Conservation (phyloP, 2,888 invertebrate species). For the Pyralis farinalis region DNA sequence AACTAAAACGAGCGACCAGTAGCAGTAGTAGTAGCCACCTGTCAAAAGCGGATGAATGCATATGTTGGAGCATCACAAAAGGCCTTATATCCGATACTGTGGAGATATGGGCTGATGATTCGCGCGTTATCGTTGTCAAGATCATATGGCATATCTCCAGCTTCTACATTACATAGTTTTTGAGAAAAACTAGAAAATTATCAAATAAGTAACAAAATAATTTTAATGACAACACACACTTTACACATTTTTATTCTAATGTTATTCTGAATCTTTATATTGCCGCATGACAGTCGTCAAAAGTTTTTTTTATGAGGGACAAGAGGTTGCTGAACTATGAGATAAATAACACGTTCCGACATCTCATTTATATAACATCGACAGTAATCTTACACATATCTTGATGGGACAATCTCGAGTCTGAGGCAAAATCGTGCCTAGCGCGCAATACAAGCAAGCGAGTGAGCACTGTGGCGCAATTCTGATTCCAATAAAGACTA, state of each 20-base stretch:
- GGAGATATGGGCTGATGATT: too few relatives aligned
- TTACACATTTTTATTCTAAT: not conserved
- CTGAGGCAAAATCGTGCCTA: constrained; percentile 13
- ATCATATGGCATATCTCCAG: too few relatives aligned
- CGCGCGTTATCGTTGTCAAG: too few relatives aligned
- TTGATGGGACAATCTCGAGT: constrained; percentile 27
- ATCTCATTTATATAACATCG: constrained; percentile 27
- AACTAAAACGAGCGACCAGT: too few relatives aligned
- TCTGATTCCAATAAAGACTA: constrained; percentile 25
- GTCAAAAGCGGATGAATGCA: too few relatives aligned
- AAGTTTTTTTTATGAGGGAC: constrained; percentile 16
- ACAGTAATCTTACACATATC: constrained; percentile 28
- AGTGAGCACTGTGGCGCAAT: constrained; percentile 24
- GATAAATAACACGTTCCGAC: constrained; percentile 30
- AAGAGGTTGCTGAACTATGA: constrained; percentile 28
- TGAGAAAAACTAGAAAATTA: too few relatives aligned
- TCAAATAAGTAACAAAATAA: too few relatives aligned
- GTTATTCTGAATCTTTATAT: not conserved
- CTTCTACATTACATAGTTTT: too few relatives aligned
- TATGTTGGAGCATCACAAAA: too few relatives aligned
- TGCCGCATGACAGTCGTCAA: constrained; percentile 2
- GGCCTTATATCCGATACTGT: too few relatives aligned
- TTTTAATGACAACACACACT: too few relatives aligned
- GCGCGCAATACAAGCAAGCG: constrained; percentile 13
- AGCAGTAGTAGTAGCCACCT: too few relatives aligned